These are phyloP conservation scores for Crocallis elinguaria DNA, from an alignment of 2,888 invertebrate genomes.

Conservation along the genomic window DNA sequence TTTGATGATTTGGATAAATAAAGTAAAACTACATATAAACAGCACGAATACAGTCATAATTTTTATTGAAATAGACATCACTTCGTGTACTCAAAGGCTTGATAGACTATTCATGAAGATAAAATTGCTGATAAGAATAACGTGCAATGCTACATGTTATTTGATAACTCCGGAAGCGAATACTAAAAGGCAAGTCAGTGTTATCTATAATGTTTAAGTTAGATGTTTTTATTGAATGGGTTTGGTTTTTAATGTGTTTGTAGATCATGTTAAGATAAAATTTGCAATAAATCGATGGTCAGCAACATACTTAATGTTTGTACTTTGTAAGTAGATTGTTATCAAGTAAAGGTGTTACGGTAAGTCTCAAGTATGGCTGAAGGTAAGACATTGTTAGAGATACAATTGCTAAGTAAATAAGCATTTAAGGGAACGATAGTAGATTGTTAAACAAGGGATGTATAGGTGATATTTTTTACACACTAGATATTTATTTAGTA, in stretches of 20 bases:
- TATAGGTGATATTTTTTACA: too few relatives aligned
- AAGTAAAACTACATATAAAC: too few relatives aligned
- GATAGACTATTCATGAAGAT: neutral
- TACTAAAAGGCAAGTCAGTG: conserved; percentile 5
- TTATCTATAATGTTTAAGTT: conserved; percentile 4
- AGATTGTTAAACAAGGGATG: neutral
- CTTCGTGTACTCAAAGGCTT: neutral
- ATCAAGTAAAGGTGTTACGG: conserved; percentile 29
- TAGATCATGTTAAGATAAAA: conserved; percentile 34
- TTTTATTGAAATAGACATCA: too few relatives aligned
- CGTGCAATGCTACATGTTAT: neutral
- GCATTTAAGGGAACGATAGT: neutral
- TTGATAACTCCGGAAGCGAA: conserved; percentile 5
- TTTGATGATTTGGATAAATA: too few relatives aligned
- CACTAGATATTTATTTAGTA: too few relatives aligned
- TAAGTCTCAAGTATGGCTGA: neutral
- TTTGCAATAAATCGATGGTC: conserved; percentile 23
- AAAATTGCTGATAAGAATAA: neutral
- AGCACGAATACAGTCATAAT: too few relatives aligned
- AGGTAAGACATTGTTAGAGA: conserved; percentile 12
- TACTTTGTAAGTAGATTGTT: conserved; percentile 18
- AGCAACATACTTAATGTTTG: conserved; percentile 13
- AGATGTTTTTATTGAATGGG: conserved; percentile 14
- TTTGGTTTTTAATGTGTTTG: conserved; percentile 22
- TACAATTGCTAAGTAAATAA: conserved; percentile 1